Evolutionary conservation across 2,888 invertebrate species (phyloP).

Genomic region (Glyphotaelius pellucidus): DNA sequence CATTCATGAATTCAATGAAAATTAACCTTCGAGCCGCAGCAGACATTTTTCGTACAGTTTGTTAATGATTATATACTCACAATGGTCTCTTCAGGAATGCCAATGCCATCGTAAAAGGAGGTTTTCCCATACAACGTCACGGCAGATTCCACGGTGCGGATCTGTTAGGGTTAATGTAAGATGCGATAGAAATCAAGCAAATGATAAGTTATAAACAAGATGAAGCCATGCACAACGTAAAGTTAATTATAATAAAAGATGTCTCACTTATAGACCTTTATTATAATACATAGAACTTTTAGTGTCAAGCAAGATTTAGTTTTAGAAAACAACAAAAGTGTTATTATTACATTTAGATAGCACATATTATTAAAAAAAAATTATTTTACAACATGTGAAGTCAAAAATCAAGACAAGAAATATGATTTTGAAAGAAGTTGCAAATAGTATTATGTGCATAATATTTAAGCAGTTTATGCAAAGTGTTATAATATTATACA

Average conservation of each 20-base stretch:
- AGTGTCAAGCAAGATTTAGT: background rate
- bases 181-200: conserved; percentile 36
- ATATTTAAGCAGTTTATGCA: background rate
- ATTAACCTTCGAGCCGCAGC: background rate
- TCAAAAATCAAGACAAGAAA: background rate
- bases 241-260: background rate
- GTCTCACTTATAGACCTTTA: background rate
- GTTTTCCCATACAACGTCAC: conserved; percentile 47
- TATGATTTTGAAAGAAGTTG: background rate
- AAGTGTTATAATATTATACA: background rate
- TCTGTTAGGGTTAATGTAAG: conserved; percentile 52
- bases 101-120: conserved; percentile 28
- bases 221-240: conserved; percentile 37
- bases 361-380: no score
- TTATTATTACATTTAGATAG: background rate
- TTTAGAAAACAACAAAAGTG: background rate
- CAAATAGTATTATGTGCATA: background rate
- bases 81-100: conserved; percentile 57
- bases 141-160: conserved; percentile 52
- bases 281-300: background rate
- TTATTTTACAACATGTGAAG: background rate
- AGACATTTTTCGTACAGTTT: background rate
- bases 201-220: conserved; percentile 38
- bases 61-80: conserved; percentile 55
- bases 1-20: background rate